Percentiles rank a stretch among this genome's conserved stretches.
Conservation (phyloP, 2,797 vertebrate species). For the Microctenopoma steveboyesi region DNA sequence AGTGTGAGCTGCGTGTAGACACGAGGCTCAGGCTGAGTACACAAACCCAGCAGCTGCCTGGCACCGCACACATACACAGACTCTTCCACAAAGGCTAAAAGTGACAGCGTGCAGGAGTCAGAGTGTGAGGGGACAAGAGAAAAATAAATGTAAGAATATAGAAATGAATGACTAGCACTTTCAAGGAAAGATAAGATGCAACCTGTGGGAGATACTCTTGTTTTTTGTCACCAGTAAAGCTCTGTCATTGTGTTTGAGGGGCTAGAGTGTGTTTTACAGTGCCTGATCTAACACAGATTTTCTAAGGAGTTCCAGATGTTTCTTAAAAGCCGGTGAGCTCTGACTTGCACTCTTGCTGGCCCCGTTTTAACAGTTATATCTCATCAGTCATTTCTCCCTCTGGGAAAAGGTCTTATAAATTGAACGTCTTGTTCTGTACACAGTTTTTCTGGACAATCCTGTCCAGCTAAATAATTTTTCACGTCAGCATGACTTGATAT, state of each 20-base stretch:
- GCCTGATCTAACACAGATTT: conserved; percentile 73
- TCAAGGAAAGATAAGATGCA: conserved; percentile 49
- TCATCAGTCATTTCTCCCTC: conserved; percentile 66
- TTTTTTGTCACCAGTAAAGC: conserved; percentile 38
- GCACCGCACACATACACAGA: conserved; percentile 48
- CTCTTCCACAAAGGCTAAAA: conserved; percentile 57
- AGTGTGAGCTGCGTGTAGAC: conserved; percentile 71
- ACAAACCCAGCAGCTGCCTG: conserved; percentile 72
- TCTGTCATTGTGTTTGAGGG: conserved; percentile 47
- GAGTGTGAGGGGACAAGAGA: conserved; percentile 19
- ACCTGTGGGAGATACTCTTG: conserved; percentile 39
- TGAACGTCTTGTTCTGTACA: conserved; percentile 36
- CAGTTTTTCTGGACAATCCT: conserved; percentile 29
- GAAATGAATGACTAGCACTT: conserved; percentile 54
- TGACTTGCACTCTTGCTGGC: conserved; percentile 62
- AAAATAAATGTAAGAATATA: conserved; percentile 57
- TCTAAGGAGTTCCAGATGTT: conserved; percentile 76
- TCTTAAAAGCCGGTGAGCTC: conserved; percentile 61
- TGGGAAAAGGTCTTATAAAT: conserved; percentile 56
- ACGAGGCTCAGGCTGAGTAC: conserved; percentile 77
- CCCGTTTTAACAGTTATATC: conserved; percentile 66
- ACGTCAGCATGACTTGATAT: conserved; percentile 3
- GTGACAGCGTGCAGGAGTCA: conserved; percentile 47
- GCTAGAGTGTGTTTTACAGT: conserved; percentile 54
- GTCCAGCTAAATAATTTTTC: conserved; percentile 32